A percentile compares a stretch with the other conserved stretches of the same genome.
phyloP scores from a whole-genome alignment of 2,797 vertebrate genomes.

The Alectoris magna region DNA sequence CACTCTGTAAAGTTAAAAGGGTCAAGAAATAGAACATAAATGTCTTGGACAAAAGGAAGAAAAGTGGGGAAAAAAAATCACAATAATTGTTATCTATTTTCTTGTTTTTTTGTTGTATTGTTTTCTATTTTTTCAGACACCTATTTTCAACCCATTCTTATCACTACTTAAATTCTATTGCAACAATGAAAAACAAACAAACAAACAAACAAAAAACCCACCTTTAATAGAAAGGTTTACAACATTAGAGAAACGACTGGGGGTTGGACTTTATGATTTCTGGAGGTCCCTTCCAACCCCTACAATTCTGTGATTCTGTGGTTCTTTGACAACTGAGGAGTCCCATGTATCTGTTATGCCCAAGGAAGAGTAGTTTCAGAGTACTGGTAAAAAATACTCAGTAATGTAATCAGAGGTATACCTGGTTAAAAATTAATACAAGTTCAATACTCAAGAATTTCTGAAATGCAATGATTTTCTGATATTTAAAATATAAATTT shows the following conservation, averaged over 20 bases:
- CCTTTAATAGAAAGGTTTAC: too few relatives aligned
- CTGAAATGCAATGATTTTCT: not conserved
- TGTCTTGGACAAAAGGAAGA: not conserved
- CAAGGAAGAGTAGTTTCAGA: not conserved
- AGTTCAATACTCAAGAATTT: not conserved
- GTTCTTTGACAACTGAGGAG: not conserved
- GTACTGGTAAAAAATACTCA: not conserved
- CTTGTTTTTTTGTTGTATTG: too few relatives aligned
- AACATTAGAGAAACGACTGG: too few relatives aligned
- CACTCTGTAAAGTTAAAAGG: not conserved
- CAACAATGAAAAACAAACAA: not conserved
- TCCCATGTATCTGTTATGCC: not conserved
- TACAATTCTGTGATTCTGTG: too few relatives aligned
- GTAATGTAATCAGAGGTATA: not conserved
- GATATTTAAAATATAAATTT: not conserved
- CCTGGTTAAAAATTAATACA: accelerated
- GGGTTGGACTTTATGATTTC: too few relatives aligned
- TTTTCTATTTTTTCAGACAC: too few relatives aligned
- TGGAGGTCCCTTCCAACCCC: too few relatives aligned
- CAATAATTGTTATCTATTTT: not conserved
- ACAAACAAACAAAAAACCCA: too few relatives aligned
- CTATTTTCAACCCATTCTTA: not conserved
- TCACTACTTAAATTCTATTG: not conserved
- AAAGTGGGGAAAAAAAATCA: not conserved
- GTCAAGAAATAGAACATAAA: not conserved